These are phyloP conservation scores for Syngnathus acus DNA, from an alignment of 2,797 vertebrate genomes.

Conservation along the genomic window DNA sequence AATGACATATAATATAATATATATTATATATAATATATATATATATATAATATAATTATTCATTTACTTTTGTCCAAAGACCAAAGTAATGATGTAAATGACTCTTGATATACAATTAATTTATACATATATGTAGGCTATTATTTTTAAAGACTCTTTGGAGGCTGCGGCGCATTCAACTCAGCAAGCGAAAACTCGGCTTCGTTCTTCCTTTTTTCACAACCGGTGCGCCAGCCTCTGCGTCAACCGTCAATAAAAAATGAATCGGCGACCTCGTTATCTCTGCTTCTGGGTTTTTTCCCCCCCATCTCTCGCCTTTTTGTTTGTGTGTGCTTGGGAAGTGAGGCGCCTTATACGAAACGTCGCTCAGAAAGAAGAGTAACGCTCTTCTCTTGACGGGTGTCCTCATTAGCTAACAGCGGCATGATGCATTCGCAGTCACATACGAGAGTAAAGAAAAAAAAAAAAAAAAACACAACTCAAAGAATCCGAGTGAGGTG, in stretches of 20 bases:
- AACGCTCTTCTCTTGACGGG: neutral
- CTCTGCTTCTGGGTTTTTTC: neutral
- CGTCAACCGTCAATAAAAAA: neutral
- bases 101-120: neutral
- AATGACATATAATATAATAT: neutral
- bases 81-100: neutral
- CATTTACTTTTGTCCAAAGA: neutral
- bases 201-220: neutral
- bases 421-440: neutral
- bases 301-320: neutral
- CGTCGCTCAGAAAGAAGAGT: neutral
- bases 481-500: neutral
- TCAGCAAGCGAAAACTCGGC: neutral
- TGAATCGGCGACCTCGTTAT: neutral
- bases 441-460: neutral
- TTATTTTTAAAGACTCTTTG: neutral
- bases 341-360: neutral
- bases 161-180: neutral
- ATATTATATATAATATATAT: too few species aligned
- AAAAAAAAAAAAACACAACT: constrained; percentile 4
- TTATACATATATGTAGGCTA: neutral
- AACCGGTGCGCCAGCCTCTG: neutral
- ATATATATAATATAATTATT: neutral
- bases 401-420: neutral
- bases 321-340: neutral